Base-by-base conservation (phyloP, 2,113 vertebrate genomes). In the Saccopteryx bilineata region DNA sequence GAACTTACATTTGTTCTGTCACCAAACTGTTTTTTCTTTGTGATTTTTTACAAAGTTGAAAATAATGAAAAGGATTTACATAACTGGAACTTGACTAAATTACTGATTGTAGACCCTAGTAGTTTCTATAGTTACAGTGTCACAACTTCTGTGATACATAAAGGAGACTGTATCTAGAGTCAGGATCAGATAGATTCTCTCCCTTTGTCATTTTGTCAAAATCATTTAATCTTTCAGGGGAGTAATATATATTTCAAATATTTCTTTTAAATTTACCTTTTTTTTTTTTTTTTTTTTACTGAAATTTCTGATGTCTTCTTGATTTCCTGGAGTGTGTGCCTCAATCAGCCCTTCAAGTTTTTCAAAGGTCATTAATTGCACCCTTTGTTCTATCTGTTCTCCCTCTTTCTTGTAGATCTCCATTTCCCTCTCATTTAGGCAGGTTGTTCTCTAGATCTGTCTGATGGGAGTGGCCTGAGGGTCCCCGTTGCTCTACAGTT, bases 31-130 rank as follows among this genome's bases (percentile, higher is more conserved):
- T 65, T 58, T 69, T 78, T 80, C 65, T 90, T 86, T 92, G 56
- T 78, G 58, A 71, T 87, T 90, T 96, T 96, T 92, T 85, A 86
- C 18, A n/a, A 61, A 76, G 48, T 68, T 96, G 85, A 68, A 81
- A 94, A 84, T 90, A 84, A 87, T 66, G 63, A 66, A 76, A 91
- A 54, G 28, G 46, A 58, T 86, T 91, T 96, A 18, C 23, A 26
- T 46, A 60, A 24, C 82, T 79, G 66, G 21, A 39, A 56, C 48
- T 82, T 91, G 58, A 60, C 18, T 56, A 63, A 84, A 58, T 85
- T 82, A 65, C 60, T 84, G 52, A 58, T 13, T 61, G 3, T 6
- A 31, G 26, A 58, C 61, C 21, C 46, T 24, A 13, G n/a, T 80
- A 15, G 56, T 69, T 60, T 86, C 76, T 81, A 8, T n/a, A 50